Percentiles rank a stretch among this genome's conserved stretches.
phyloP scores from a whole-genome alignment of 2,888 invertebrate species.

The Chloroclysta siterata region DNA sequence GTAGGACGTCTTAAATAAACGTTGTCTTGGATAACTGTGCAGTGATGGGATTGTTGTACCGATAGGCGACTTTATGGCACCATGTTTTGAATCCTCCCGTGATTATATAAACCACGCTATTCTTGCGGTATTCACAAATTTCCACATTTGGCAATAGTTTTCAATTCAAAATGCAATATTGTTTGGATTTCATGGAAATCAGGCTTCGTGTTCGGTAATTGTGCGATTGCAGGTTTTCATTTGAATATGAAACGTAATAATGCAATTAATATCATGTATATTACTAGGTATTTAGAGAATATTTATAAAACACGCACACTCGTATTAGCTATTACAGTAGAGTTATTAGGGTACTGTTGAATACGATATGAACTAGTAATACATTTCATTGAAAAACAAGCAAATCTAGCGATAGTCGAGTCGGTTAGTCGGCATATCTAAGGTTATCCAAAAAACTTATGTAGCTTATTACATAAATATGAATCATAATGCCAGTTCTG shows the following conservation, averaged over 20 bases:
- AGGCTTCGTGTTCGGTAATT: slow-evolving; percentile 25
- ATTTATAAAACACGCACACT: not conserved
- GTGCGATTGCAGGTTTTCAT: slow-evolving; percentile 17
- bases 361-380: not conserved
- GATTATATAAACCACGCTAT: slow-evolving; percentile 21
- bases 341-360: too few species aligned
- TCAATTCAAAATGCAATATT: slow-evolving; percentile 35
- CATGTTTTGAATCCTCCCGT: slow-evolving; percentile 3
- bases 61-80: not conserved
- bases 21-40: too few species aligned
- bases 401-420: not conserved
- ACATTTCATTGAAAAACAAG: not conserved
- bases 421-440: slow-evolving; percentile 2
- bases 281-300: not conserved
- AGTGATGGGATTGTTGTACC: too few species aligned
- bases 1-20: too few species aligned
- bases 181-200: slow-evolving; percentile 30
- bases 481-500: slow-evolving; percentile 47
- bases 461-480: slow-evolving; percentile 32
- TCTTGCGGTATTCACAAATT: slow-evolving; percentile 26
- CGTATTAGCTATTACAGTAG: too few species aligned
- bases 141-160: slow-evolving; percentile 28
- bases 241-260: slow-evolving; percentile 12
- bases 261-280: too few species aligned
- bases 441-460: slow-evolving; percentile 18